These are phyloP conservation scores for Symphodus melops DNA, from an alignment of 2,113 vertebrate genomes.

Conservation along the genomic window DNA sequence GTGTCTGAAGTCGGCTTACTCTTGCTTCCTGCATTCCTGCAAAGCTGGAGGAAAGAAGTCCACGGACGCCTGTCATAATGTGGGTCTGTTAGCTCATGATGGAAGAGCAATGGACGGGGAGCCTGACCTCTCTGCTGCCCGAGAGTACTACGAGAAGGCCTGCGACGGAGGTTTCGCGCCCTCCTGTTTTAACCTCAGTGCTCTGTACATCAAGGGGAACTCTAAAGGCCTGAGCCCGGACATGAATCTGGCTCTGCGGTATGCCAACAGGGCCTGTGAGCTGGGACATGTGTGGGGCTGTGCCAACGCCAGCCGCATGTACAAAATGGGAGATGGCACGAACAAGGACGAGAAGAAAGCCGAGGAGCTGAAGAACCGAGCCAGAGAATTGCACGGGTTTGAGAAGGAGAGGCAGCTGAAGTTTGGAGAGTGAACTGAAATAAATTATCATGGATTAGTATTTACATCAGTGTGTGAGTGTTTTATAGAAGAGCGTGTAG, in stretches of 20 bases:
- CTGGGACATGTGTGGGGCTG: slow-evolving; percentile 95
- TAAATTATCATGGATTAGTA: not conserved
- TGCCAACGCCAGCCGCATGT: slow-evolving; percentile 96
- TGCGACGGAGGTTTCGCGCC: slow-evolving; percentile 88
- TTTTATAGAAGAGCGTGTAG: no score
- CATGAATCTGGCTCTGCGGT: slow-evolving; percentile 89
- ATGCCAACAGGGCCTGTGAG: slow-evolving; percentile 89
- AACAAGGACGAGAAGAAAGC: slow-evolving; percentile 89
- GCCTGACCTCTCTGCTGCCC: slow-evolving; percentile 80
- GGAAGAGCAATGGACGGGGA: slow-evolving; percentile 82
- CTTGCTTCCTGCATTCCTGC: slow-evolving; percentile 90
- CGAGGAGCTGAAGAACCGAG: slow-evolving; percentile 91
- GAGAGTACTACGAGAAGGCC: slow-evolving; percentile 89
- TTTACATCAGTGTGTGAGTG: not conserved
- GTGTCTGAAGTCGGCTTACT: slow-evolving; percentile 90
- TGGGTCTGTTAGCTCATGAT: slow-evolving; percentile 88
- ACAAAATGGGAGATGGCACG: slow-evolving; percentile 91
- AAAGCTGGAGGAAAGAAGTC: slow-evolving; percentile 89
- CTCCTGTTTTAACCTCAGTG: slow-evolving; percentile 94
- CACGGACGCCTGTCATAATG: slow-evolving; percentile 89
- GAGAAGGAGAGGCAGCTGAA: slow-evolving; percentile 76
- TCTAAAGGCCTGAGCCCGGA: slow-evolving; percentile 84
- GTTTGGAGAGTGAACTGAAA: slow-evolving; percentile 64
- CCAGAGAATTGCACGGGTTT: slow-evolving; percentile 86
- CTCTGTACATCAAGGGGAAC: slow-evolving; percentile 88